A percentile compares a stretch with the other conserved stretches of the same genome.
Evolutionary conservation across 1,140 invertebrate species (phyloP).

Genomic region (Bemisia tabaci): DNA sequence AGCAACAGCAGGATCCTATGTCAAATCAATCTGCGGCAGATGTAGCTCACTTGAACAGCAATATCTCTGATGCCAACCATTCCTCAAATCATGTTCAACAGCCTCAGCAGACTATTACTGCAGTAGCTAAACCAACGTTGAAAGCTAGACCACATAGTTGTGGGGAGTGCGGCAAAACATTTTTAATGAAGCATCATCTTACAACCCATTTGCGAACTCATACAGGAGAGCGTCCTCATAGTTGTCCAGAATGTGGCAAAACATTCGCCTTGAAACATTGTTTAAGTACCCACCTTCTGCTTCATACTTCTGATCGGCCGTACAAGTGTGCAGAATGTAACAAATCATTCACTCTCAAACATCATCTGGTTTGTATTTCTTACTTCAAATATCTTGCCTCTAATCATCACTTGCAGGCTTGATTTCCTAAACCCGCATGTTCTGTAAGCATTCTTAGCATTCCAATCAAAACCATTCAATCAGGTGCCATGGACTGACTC

Average conservation of each 20-base stretch:
- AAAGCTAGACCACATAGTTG: constrained; percentile 68
- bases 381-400: no score
- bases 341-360: constrained; percentile 68
- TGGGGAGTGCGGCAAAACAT: constrained; percentile 66
- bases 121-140: constrained; percentile 6
- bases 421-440: no score
- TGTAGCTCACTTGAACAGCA: constrained; percentile 10
- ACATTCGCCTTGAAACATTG: constrained; percentile 73
- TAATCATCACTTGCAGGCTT: no score
- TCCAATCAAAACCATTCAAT: no score
- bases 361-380: constrained; percentile 24
- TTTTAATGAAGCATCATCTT: constrained; percentile 65
- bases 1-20: constrained; percentile 8
- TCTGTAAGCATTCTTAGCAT: no score
- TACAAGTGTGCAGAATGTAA: constrained; percentile 73
- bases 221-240: constrained; percentile 59
- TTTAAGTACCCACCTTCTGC: constrained; percentile 56
- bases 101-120: background rate
- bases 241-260: constrained; percentile 71
- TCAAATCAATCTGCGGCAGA: constrained; percentile 3
- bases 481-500: no score
- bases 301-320: constrained; percentile 65
- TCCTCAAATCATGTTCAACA: background rate
- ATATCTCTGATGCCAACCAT: constrained; percentile 6
- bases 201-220: constrained; percentile 54